Base-by-base conservation (phyloP, 1,140 invertebrate species). In the Drosophila fuyamai region DNA sequence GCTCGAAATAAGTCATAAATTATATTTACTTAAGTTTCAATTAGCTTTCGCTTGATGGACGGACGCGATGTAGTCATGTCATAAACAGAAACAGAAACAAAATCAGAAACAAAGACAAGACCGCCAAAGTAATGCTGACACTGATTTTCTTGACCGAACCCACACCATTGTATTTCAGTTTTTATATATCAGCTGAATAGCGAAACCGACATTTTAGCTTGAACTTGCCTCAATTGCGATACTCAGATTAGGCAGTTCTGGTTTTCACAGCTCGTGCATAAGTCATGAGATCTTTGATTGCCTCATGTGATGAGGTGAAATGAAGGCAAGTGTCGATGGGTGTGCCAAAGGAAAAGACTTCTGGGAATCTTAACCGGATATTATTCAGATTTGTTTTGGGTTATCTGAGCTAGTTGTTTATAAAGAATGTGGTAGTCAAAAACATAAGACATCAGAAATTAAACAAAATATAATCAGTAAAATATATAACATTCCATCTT, bases 1-100 rank as follows among this genome's bases (percentile, higher is more conserved):
- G 61, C 14, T 53, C 29, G 76, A 38, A 63, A 66, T 48, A 76
- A 76, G 56, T 76, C 83, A 77, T 89, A 83, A 88, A 88, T 88
- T 88, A 83, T 80, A 88, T 89, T 88, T 89, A 89, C 66, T 83
- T 89, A 74, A 73, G 72, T 77, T 88, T 83, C 76, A 56, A 51
- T 68, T 50, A 65, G 61, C 73, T 32, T 6, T 66, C 6, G 47
- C 67, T 32, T 59, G 46, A 59, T 75, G 70, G 51, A 61, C 40
- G 29, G 23, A 57, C 29, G 60, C 51, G 51, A 38, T 53, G 48
- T 36, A 29, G 56, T 41, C 67, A 56, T 38, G 46, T 63, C 63
- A 74, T 38, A 55, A 66, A 59, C 40, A 81, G 50, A 84, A 77
- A 71, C 65, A 75, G 23, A 46, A 70, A 32, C 54, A 58, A 38